phyloP scores from a whole-genome alignment of 1,140 invertebrate genomes.

The Zaprionus nigranus region DNA sequence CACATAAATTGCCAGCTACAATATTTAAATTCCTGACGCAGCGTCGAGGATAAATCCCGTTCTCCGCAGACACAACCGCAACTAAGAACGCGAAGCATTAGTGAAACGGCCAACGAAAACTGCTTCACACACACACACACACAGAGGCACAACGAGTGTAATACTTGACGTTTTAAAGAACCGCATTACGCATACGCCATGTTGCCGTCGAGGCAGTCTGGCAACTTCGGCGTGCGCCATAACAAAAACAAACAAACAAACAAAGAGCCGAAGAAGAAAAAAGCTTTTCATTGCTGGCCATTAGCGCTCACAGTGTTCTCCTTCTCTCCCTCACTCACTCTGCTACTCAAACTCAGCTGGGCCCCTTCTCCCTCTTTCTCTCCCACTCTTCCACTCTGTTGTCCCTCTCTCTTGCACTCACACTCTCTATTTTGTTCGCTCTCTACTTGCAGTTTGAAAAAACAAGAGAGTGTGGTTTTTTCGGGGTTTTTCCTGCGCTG shows the following conservation, averaged over 20 bases:
- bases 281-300: conserved; percentile 69
- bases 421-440: conserved; percentile 15
- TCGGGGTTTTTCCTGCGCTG: conserved; percentile 46
- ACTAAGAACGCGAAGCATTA: conserved; percentile 38
- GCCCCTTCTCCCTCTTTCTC: conserved; percentile 32
- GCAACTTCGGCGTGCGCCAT: conserved; percentile 59
- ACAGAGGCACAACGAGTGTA: not conserved
- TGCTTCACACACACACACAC: not conserved
- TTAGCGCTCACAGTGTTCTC: conserved; percentile 26
- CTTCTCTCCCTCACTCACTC: conserved; percentile 23
- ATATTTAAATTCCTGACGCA: conserved; percentile 43
- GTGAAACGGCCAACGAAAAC: conserved; percentile 12
- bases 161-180: conserved; percentile 57
- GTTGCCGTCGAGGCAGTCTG: conserved; percentile 66
- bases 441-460: conserved; percentile 39
- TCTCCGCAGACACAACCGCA: conserved; percentile 26
- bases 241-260: conserved; percentile 58
- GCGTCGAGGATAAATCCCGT: conserved; percentile 23
- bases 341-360: not conserved
- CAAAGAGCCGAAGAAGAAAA: conserved; percentile 34
- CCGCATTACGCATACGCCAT: conserved; percentile 76
- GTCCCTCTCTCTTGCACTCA: conserved; percentile 1
- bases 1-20: conserved; percentile 14
- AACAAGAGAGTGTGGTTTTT: conserved; percentile 28
- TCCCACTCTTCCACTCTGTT: conserved; percentile 33